A percentile compares a stretch with the other conserved stretches of the same genome.
Evolutionary conservation across 53 echinoderm and acorn worm genomes (phyloP).

Genomic region (Glandiceps talaboti): DNA sequence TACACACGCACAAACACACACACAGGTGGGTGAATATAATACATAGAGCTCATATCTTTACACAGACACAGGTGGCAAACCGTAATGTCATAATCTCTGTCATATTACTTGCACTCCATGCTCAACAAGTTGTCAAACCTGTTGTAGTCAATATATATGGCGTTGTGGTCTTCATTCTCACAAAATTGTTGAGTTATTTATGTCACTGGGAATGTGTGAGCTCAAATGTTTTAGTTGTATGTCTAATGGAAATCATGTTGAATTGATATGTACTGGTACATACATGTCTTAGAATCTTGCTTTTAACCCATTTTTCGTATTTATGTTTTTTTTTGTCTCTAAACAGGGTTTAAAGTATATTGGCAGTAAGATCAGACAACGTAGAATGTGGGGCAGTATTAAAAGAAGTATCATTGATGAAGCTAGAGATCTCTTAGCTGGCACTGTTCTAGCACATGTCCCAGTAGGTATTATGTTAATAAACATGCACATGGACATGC

Average conservation of each 20-base stretch:
- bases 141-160: too few relatives aligned
- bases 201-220: too few relatives aligned
- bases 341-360: slow-evolving; percentile 74
- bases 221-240: too few relatives aligned
- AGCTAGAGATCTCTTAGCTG: slow-evolving; percentile 67
- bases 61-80: not conserved
- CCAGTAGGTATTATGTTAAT: slow-evolving; percentile 93
- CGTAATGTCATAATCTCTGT: too few relatives aligned
- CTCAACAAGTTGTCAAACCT: too few relatives aligned
- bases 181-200: too few relatives aligned
- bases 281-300: too few relatives aligned
- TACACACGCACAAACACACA: slow-evolving; percentile 77
- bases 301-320: not conserved
- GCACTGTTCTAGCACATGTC: slow-evolving; percentile 82
- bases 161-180: too few relatives aligned
- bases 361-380: slow-evolving; percentile 78
- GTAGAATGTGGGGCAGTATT: slow-evolving; percentile 77
- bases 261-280: too few relatives aligned
- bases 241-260: too few relatives aligned
- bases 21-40: slow-evolving; percentile 29
- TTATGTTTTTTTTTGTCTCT: not conserved
- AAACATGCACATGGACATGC: too few relatives aligned
- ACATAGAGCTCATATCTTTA: not conserved
- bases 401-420: slow-evolving; percentile 81
- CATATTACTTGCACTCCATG: too few relatives aligned